These are phyloP conservation scores for Poecilus cupreus DNA, from an alignment of 2,888 invertebrate genomes.

Conservation along the genomic window DNA sequence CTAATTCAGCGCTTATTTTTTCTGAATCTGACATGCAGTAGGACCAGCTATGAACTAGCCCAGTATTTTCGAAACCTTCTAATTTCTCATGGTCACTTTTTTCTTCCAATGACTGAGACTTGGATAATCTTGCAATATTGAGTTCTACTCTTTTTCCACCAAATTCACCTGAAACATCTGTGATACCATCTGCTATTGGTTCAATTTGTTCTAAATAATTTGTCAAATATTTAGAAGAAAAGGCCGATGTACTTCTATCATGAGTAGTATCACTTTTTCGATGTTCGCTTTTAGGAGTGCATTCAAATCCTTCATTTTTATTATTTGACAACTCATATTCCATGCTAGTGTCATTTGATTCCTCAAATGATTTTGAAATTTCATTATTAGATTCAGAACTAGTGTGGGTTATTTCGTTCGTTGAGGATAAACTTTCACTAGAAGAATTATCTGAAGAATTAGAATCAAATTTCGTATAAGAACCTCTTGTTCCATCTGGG, in stretches of 20 bases:
- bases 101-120: constrained; percentile 72
- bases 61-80: constrained; percentile 71
- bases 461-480: constrained; percentile 69
- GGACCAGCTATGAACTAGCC: constrained; percentile 77
- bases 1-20: constrained; percentile 72
- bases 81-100: constrained; percentile 68
- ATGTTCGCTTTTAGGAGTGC: not conserved
- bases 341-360: constrained; percentile 54
- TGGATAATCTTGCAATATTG: constrained; percentile 64
- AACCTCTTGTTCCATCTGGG: constrained; percentile 70
- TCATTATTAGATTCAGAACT: constrained; percentile 65
- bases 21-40: constrained; percentile 73
- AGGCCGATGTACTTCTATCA: constrained; percentile 30
- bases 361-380: constrained; percentile 55
- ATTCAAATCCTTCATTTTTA: constrained; percentile 34
- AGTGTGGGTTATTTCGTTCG: constrained; percentile 67
- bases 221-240: constrained; percentile 51
- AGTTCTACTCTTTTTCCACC: constrained; percentile 30
- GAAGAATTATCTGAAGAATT: constrained; percentile 67
- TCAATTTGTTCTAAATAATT: constrained; percentile 69
- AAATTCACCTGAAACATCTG: constrained; percentile 61
- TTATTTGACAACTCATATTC: constrained; percentile 51
- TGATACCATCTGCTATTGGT: constrained; percentile 70
- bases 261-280: constrained; percentile 20
- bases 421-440: constrained; percentile 68